Percentiles rank a stretch among this genome's conserved stretches.
phyloP scores from a whole-genome alignment of 2,797 vertebrate genomes.

The Scolopax rusticola region DNA sequence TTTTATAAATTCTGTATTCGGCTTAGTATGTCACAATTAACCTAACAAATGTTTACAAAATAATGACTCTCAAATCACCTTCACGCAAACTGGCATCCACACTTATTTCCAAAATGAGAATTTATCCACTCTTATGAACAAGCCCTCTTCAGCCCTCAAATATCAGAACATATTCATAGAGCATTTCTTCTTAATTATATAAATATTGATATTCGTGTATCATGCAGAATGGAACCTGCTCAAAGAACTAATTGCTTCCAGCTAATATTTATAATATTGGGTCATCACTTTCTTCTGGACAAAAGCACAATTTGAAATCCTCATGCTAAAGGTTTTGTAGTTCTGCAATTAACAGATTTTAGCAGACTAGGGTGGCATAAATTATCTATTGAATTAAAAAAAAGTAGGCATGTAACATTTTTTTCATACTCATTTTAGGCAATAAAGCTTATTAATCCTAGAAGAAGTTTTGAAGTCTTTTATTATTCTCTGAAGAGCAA shows the following conservation, averaged over 20 bases:
- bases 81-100: background rate
- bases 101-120: background rate
- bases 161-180: background rate
- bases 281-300: background rate
- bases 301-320: background rate
- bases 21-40: background rate
- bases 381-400: background rate
- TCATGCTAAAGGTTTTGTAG: background rate
- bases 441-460: background rate
- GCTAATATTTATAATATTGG: background rate
- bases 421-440: background rate
- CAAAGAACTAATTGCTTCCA: background rate
- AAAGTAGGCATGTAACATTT: background rate
- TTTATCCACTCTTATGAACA: background rate
- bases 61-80: background rate
- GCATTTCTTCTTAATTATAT: background rate
- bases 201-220: background rate
- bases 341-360: background rate
- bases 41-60: background rate
- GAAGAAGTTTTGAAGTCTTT: background rate
- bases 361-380: background rate
- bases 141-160: background rate
- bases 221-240: background rate
- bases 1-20: background rate
- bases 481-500: background rate